Conservation (phyloP, 1,140 invertebrate genomes). For the Brachionus plicatilis region DNA sequence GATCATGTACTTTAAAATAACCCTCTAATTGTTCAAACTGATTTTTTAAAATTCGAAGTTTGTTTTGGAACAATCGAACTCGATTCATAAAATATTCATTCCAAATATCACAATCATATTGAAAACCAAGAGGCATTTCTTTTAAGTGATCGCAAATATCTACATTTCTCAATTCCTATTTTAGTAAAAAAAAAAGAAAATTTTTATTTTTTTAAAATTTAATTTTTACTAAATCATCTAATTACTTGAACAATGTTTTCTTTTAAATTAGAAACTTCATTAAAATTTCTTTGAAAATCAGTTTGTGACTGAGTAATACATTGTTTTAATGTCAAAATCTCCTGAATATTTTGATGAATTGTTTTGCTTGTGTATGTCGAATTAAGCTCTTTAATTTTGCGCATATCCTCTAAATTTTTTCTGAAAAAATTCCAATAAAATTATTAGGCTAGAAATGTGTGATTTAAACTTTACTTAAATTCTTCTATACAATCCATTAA, state of each 20-base stretch:
- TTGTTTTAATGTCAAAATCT: constrained; percentile 21
- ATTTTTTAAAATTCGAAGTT: constrained; percentile 11
- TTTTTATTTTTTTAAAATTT: no score
- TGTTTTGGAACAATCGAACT: constrained; percentile 31
- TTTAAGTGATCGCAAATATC: constrained; percentile 38
- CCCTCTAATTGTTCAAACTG: constrained; percentile 34
- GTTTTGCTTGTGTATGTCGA: constrained; percentile 31
- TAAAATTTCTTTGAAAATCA: constrained; percentile 21
- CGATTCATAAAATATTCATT: constrained; percentile 36
- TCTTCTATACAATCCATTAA: constrained; percentile 36
- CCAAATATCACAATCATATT: constrained; percentile 37
- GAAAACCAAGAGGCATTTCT: constrained; percentile 30
- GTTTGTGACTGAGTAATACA: constrained; percentile 6
- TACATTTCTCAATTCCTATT: constrained; percentile 20
- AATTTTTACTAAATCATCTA: no score
- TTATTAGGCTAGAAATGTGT: neutral
- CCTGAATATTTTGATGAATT: constrained; percentile 36
- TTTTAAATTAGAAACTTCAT: constrained; percentile 25
- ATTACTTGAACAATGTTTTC: neutral
- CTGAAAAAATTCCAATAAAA: neutral
- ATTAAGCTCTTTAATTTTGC: constrained; percentile 31
- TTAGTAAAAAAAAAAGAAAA: no score
- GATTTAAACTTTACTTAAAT: neutral
- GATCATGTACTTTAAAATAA: constrained; percentile 33
- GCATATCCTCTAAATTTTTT: constrained; percentile 27